phyloP scores from a whole-genome alignment of 1,140 invertebrate species.

The Leptinotarsa texana region DNA sequence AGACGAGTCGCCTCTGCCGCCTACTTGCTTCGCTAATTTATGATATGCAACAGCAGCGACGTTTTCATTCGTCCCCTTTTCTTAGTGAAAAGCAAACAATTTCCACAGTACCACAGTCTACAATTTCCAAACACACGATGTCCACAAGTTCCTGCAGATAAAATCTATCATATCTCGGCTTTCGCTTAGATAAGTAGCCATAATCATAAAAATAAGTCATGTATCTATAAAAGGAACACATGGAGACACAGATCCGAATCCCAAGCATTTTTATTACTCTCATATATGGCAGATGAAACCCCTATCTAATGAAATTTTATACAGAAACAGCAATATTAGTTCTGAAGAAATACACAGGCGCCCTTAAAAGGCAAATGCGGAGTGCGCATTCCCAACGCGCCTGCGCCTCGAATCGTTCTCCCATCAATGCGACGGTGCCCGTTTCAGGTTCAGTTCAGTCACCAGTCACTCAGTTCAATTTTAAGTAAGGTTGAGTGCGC shows the following conservation, averaged over 20 bases:
- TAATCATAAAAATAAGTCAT: constrained; percentile 15
- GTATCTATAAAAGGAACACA: not conserved
- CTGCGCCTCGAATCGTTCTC: not conserved
- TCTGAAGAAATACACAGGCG: constrained; percentile 23
- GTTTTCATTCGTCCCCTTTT: not conserved
- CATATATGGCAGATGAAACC: constrained; percentile 1
- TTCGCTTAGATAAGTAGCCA: not conserved
- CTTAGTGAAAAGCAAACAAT: not conserved
- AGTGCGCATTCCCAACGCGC: constrained; percentile 34
- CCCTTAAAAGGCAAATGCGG: constrained; percentile 39
- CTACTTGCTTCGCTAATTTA: not conserved
- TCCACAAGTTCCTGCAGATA: constrained; percentile 6
- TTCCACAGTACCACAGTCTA: not conserved
- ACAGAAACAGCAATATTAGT: constrained; percentile 33
- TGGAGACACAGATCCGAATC: not conserved
- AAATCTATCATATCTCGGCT: not conserved
- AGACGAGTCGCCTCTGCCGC: constrained; percentile 1
- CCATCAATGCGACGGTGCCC: constrained; percentile 6
- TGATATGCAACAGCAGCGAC: not conserved
- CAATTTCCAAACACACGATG: not conserved
- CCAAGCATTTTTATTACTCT: constrained; percentile 11
- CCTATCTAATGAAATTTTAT: constrained; percentile 25
- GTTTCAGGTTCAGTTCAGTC: constrained; percentile 11
- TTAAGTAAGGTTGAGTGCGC: constrained; percentile 26
- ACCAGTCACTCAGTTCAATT: constrained; percentile 15